Base-by-base conservation (phyloP, 2,113 vertebrate species). In the Formicarius rufipectus region DNA sequence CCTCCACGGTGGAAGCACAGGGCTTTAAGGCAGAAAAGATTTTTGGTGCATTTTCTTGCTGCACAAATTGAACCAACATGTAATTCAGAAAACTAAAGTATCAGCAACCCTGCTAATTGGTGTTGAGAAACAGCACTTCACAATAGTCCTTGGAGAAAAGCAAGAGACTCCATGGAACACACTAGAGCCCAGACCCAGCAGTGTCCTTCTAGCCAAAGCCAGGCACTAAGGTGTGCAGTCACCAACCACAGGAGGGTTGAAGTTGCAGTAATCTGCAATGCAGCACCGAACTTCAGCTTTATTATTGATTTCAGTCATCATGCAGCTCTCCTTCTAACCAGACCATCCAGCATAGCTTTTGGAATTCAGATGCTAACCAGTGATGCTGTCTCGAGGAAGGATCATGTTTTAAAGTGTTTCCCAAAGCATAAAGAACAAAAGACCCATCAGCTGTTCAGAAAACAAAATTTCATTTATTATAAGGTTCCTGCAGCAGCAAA, bases 391-490 rank as follows among this genome's bases (percentile, higher is more conserved):
- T 52, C 37, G n/a, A 83, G 77, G n/a, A 40, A 39, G 40, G 42
- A n/a, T 35, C 15, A 37, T 11, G 35, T 50, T 44, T 37, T 66
- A 35, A 89, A 56, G 40, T 24, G 30, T 40, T 92, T 83, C 31
- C 50, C 19, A 78, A 7, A 25, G 17, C 1, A 3, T 16, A 49
- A 83, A 84, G 39, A 55, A 91, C 7, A 82, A 55, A 66, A 93
- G 81, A 84, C 40, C 5, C 76, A 35, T 24, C 35, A 82, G 56
- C 25, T 84, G 22, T 59, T 87, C 78, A 52, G 59, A 84, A 94
- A 81, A 87, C n/a, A 66, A 39, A 23, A 28, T 59, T 66, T 53
- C 14, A 45, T 90, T 96, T 94, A 93, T 95, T 87, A 37, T 50
- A 7, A 90, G 80, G 79, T 73, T 92, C 35, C 79, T 85, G 59